Evolutionary conservation across 2,888 invertebrate species (phyloP), one percentile per base, ranked within the genome.

Genomic region (Scaptomyza tumidula): DNA sequence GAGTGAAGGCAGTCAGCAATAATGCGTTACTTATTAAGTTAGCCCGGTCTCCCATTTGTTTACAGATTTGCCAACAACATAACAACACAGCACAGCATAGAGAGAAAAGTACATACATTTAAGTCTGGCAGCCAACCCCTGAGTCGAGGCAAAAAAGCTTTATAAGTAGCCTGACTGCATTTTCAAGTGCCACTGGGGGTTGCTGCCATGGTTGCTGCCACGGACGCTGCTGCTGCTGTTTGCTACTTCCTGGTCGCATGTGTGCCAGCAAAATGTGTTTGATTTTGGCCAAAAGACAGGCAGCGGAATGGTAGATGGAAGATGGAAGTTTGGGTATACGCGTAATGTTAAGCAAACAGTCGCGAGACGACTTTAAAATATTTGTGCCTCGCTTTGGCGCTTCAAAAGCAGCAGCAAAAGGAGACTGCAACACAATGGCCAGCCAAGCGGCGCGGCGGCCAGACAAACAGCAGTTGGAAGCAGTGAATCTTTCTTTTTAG

Each of bases 281-380:
- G 80, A 71, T 69, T 77, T 75, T 79, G 77, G 61, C 54, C 35
- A 16, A 31, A 35, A 31, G 13, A 10, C 19, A 10, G 16, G 29
- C 13, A 6, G 14, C 14, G 24, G 24, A 0, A 10, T 24, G 24
- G 16, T 24, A 6, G 2, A n/a, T n/a, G n/a, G n/a, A n/a, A n/a
- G n/a, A n/a, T n/a, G 1, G 16, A 33, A 11, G 37, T 11, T 11
- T 16, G 13, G 9, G 13, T 54, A 63, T 69, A 61, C 79, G 79
- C 74, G 68, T 77, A 81, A 81, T 84, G 79, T 62, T 70, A 60
- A 61, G 72, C 78, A 80, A 80, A 78, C 67, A 80, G 71, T 69
- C 72, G 86, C 84, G 86, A 80, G 86, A 83, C 84, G 84, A 83
- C 86, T 83, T 83, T 80, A 83, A 82, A 83, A 80, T 33, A 10